A percentile compares a stretch with the other conserved stretches of the same genome.
Evolutionary conservation across 2,797 vertebrate species (phyloP).

Genomic region (Gadopsis bispinosus): DNA sequence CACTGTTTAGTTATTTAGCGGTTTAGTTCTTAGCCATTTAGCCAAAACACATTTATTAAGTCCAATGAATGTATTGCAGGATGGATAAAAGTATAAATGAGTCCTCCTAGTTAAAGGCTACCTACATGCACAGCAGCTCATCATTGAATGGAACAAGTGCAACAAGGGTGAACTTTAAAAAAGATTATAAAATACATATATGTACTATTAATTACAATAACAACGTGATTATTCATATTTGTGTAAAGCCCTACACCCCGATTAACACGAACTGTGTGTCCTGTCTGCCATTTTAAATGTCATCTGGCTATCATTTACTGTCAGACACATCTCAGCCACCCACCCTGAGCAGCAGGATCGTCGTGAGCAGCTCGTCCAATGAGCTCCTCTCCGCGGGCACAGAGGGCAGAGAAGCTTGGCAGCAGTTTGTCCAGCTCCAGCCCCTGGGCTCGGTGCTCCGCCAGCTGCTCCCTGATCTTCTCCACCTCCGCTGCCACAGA

Average conservation of each 20-base stretch:
- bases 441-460: slow-evolving; percentile 90
- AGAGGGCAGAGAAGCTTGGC: slow-evolving; percentile 95
- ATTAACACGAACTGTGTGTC: neutral
- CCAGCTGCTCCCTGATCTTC: slow-evolving; percentile 97
- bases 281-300: neutral
- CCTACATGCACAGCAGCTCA: neutral
- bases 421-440: slow-evolving; percentile 98
- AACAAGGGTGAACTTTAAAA: neutral
- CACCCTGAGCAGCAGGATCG: slow-evolving; percentile 96
- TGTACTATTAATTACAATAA: neutral
- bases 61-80: neutral
- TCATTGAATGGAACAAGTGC: neutral
- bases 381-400: slow-evolving; percentile 93
- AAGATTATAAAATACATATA: neutral
- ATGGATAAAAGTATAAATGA: neutral
- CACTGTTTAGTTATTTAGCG: neutral
- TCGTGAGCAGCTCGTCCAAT: slow-evolving; percentile 91
- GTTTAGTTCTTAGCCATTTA: neutral
- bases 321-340: slow-evolving; percentile 26
- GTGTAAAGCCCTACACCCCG: neutral
- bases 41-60: neutral
- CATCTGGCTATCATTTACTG: neutral
- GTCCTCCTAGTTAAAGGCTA: neutral
- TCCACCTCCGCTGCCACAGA: slow-evolving; percentile 97
- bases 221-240: neutral